Evolutionary conservation across 1,140 invertebrate genomes (phyloP), one percentile per base, ranked within the genome.

Genomic region (Musca vetustissima): DNA sequence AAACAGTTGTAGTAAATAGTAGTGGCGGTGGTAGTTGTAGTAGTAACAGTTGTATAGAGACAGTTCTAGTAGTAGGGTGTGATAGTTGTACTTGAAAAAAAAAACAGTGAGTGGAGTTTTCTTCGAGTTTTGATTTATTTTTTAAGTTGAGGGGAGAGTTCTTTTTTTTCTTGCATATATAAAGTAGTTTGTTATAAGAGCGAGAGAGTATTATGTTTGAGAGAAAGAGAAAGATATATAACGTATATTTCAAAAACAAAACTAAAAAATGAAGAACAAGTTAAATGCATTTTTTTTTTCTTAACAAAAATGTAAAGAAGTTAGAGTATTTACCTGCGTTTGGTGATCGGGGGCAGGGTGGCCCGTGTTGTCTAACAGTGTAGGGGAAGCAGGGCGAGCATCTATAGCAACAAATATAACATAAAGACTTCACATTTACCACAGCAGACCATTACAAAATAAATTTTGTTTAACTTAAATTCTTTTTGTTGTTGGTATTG

Each of bases 381-480:
- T 81, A 83, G 81, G 81, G 81, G 81, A 82, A 83, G 80, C 78
- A 82, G 81, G 81, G 81, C 80, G 81, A 83, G 81, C 81, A 83
- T 83, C 81, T 83, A 81, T 81, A 86, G 85, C 85, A 86, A 86
- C 85, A 85, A 84, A 86, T 85, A 86, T 85, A 86, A 86, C 85
- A 86, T 85, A 85, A 84, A 85, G 84, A 83, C 81, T 81, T 80
- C 80, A 82, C 80, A 82, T 82, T 82, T 82, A 82, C 80, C 80
- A 83, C 81, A 83, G 80, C 81, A 83, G 80, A 83, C 80, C 80
- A 82, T 80, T 81, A 80, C 78, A 81, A 79, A 81, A 69, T 69
- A 36, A 36, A 47, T 43, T 67, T 43, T 47, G 15, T 66, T n/a
- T 52, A 52, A 28, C 32, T 53, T 66, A 52, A 32, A 66, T 52